Percentiles rank a stretch among this genome's conserved stretches.
Conservation (phyloP, 2,797 vertebrate genomes). For the Enteromius afrohamiltoni region DNA sequence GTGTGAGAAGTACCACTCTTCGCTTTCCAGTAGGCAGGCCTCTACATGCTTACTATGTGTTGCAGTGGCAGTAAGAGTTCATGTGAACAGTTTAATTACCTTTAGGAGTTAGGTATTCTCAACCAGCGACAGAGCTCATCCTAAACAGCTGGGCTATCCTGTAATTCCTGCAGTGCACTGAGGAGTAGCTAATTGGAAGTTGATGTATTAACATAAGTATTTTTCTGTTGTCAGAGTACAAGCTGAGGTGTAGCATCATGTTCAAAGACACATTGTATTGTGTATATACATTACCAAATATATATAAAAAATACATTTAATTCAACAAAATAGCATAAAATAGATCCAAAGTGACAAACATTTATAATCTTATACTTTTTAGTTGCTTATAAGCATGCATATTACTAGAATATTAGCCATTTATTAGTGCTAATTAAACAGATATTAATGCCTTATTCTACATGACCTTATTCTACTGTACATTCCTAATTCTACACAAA, state of each 20-base stretch:
- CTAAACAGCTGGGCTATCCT: constrained; percentile 49
- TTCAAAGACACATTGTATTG: not conserved
- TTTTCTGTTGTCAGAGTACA: not conserved
- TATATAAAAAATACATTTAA: not conserved
- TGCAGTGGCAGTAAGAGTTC: constrained; percentile 15
- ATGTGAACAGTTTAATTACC: constrained; percentile 7
- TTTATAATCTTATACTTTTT: too few relatives aligned
- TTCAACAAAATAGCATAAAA: not conserved
- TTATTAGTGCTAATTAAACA: too few relatives aligned
- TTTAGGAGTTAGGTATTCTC: constrained; percentile 16
- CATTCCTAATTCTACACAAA: too few relatives aligned
- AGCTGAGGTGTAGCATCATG: not conserved
- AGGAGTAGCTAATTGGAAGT: constrained; percentile 46
- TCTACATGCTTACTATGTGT: not conserved
- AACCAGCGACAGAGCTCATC: constrained; percentile 42
- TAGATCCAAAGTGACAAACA: not conserved
- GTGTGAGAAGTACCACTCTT: constrained; percentile 26
- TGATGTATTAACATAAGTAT: not conserved
- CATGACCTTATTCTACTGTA: too few relatives aligned
- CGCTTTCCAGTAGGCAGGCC: not conserved
- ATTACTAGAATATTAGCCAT: too few relatives aligned
- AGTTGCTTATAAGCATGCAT: too few relatives aligned
- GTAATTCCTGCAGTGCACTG: not conserved
- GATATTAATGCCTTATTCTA: too few relatives aligned
- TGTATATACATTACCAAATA: accelerated